Evolutionary conservation across 2,113 vertebrate species (phyloP).

Genomic region (Zeus faber): DNA sequence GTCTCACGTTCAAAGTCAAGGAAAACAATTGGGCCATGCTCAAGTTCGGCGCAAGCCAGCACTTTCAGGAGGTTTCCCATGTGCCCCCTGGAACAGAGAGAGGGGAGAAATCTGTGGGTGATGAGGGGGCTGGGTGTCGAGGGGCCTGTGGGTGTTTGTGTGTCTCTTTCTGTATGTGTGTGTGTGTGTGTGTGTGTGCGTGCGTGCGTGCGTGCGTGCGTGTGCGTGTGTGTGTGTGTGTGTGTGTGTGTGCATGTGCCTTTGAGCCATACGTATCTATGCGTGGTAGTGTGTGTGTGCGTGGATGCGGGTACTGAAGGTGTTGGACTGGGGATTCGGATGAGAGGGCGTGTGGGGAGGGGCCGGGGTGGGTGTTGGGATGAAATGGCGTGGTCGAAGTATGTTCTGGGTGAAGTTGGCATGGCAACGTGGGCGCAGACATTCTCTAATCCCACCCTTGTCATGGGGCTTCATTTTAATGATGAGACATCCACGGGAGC

Average conservation of each 20-base stretch:
- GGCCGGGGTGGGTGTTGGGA: not conserved
- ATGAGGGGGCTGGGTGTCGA: conserved; percentile 70
- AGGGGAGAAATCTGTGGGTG: conserved; percentile 83
- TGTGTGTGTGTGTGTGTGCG: conserved; percentile 34
- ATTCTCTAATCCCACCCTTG: conserved; percentile 60
- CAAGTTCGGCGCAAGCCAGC: conserved; percentile 92
- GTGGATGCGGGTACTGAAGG: conserved; percentile 19
- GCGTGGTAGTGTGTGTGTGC: conserved; percentile 10
- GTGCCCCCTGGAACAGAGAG: conserved; percentile 92
- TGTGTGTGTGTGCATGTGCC: conserved; percentile 9
- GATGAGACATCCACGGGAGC: no score
- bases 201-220: conserved; percentile 37
- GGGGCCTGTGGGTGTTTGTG: conserved; percentile 24
- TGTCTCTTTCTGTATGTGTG: conserved; percentile 35
- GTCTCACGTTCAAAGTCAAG: conserved; percentile 99
- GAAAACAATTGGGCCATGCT: conserved; percentile 96
- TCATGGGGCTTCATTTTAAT: no score
- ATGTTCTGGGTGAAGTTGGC: conserved; percentile 55
- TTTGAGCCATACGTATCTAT: not conserved
- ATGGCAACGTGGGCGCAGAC: conserved; percentile 54
- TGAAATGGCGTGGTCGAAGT: conserved; percentile 38
- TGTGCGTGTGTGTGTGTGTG: conserved; percentile 33
- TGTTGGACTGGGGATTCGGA: conserved; percentile 33
- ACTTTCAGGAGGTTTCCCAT: conserved; percentile 97
- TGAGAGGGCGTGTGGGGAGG: conserved; percentile 33